Evolutionary conservation across 1,140 invertebrate genomes (phyloP), one percentile per base, ranked within the genome.

Genomic region (Scylla paramamosain): DNA sequence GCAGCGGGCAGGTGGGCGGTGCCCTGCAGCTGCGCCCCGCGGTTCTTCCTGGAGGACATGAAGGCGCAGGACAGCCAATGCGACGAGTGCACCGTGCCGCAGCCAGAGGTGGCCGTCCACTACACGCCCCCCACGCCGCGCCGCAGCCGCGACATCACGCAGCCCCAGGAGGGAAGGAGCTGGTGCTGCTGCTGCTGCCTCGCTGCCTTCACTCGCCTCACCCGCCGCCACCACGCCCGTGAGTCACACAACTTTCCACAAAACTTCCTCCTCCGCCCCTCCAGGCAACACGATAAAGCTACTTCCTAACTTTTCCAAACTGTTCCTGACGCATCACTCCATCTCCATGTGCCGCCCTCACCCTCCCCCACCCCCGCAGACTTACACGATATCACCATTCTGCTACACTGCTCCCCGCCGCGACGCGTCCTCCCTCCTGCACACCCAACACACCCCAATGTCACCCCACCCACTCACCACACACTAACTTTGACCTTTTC

Each of bases 11-110:
- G 89, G 16, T 93, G 96, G 96, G 84, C 96, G 8, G 94, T 96
- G 10, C 96, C 95, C 4, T 96, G 96, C 89, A 92, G 93, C 87
- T 96, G 96, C 28, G 95, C 95, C 0, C 95, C 96, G 16, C 92
- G 96, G 91, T 96, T 95, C 94, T 95, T 95, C 91, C 90, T 95
- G 84, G 94, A 95, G 59, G 94, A 95, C 59, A 93, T 95, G 82
- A 87, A 89, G 91, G 77, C 82, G n/a, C 32, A 29, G 0, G 82
- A 83, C 20, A 59, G 82, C 31, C 90, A 92, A 45, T 91, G 94
- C 67, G 83, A 93, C 12, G 94, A 92, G 77, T 94, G 93, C 39
- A 28, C 93, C 4, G 94, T 87, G 28, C 91, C 84, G 16, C 83
- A 86, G 45, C 94, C 91, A 28, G 94, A 95, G 14, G 29, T 67